phyloP scores from a whole-genome alignment of 1,140 invertebrate species.

The Papilio polytes region DNA sequence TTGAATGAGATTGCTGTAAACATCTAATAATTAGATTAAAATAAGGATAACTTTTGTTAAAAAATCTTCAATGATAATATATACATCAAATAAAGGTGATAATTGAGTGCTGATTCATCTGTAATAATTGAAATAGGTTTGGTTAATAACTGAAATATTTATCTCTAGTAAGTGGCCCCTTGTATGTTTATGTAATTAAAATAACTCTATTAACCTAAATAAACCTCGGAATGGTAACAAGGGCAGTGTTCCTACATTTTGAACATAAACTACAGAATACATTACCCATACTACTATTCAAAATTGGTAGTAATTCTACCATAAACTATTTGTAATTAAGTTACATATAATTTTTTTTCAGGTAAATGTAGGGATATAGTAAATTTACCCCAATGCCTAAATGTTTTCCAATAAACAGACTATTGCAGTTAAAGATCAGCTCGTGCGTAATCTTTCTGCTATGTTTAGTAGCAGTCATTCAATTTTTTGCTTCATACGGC shows the following conservation, averaged over 20 bases:
- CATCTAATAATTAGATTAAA: not conserved
- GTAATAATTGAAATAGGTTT: not conserved
- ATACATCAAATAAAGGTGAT: too few species aligned
- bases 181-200: not conserved
- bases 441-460: conserved; percentile 49
- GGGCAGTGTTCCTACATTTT: not conserved
- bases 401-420: conserved; percentile 54
- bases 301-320: not conserved
- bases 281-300: not conserved
- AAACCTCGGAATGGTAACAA: not conserved
- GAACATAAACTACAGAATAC: not conserved
- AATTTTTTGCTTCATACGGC: conserved; percentile 59
- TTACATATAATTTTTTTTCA: not conserved
- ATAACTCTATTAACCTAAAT: not conserved
- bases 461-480: conserved; percentile 55
- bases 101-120: too few species aligned
- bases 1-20: not conserved
- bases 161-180: not conserved
- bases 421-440: conserved; percentile 54
- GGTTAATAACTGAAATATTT: not conserved
- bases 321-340: not conserved
- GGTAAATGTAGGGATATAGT: conserved; percentile 3
- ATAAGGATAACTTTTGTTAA: not conserved
- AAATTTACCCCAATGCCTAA: conserved; percentile 59
- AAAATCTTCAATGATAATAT: not conserved